These are phyloP conservation scores for Ectropis crepuscularia DNA, from an alignment of 2,888 invertebrate species.

Conservation along the genomic window DNA sequence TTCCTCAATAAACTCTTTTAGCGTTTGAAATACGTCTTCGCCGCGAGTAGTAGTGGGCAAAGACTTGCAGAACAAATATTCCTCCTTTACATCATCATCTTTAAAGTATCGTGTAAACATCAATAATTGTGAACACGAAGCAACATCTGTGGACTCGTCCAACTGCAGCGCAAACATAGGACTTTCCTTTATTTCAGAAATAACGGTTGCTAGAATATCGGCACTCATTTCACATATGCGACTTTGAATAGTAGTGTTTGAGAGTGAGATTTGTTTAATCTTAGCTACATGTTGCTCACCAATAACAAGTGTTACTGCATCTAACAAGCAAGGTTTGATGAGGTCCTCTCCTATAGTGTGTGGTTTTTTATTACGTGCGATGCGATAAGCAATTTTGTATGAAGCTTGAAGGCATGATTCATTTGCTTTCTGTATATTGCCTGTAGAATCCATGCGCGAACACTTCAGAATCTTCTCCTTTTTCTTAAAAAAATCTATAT, in stretches of 20 bases:
- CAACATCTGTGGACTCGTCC: conserved; percentile 40
- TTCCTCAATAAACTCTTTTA: conserved; percentile 40
- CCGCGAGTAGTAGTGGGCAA: conserved; percentile 42
- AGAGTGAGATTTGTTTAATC: conserved; percentile 39
- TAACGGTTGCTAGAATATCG: conserved; percentile 33
- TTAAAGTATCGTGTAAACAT: conserved; percentile 38
- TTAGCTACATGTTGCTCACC: conserved; percentile 36
- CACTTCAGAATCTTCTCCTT: conserved; percentile 29
- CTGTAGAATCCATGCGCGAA: conserved; percentile 10
- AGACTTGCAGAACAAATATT: conserved; percentile 43
- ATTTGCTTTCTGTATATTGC: conserved; percentile 5
- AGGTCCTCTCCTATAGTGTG: conserved; percentile 37
- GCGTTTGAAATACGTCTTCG: conserved; percentile 43
- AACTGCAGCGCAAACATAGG: conserved; percentile 38
- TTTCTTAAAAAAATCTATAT: conserved; percentile 37
- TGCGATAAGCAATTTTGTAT: conserved; percentile 21
- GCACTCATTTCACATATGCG: neutral
- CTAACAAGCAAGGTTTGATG: conserved; percentile 39
- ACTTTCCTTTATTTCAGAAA: conserved; percentile 41
- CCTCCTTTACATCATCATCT: conserved; percentile 38
- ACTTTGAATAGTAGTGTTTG: conserved; percentile 20
- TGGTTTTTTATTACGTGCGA: conserved; percentile 34
- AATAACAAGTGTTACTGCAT: conserved; percentile 40
- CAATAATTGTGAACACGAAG: conserved; percentile 42
- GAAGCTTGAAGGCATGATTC: conserved; percentile 1